Evolutionary conservation across 2,113 vertebrate species (phyloP).

Genomic region (Thalassarche chlororhynchos): DNA sequence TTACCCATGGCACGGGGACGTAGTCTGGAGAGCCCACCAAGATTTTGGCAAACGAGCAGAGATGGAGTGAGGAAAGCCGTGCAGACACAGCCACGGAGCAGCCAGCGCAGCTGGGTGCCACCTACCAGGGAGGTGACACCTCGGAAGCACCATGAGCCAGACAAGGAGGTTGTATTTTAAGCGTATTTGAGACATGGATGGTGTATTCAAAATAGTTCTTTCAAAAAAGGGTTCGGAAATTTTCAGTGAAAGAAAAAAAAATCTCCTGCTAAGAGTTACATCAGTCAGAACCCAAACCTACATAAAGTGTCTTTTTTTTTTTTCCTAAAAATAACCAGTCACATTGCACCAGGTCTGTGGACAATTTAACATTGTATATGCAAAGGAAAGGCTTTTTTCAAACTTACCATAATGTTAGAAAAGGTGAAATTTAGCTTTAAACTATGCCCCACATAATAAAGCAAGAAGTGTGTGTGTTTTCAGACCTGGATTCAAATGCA

Average conservation of each 20-base stretch:
- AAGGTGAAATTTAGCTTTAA: background rate
- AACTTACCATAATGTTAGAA: background rate
- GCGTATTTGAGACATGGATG: background rate
- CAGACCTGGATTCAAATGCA: background rate
- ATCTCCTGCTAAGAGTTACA: background rate
- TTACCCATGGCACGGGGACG: background rate
- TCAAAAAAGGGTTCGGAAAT: background rate
- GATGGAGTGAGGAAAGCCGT: fast-evolving
- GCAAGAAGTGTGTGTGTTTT: background rate
- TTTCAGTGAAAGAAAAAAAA: background rate
- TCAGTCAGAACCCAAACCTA: background rate
- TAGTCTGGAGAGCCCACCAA: background rate
- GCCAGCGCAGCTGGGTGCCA: background rate
- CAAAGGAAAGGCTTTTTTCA: background rate
- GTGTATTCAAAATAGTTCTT: background rate
- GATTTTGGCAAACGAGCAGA: background rate
- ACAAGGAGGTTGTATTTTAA: background rate
- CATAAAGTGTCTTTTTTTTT: background rate
- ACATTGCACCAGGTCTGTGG: background rate
- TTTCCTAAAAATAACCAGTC: background rate
- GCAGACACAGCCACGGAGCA: background rate
- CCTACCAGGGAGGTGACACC: background rate
- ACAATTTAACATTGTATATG: background rate
- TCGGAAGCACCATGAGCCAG: background rate
- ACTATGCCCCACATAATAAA: background rate